Evolutionary conservation across 2,797 vertebrate genomes (phyloP), one percentile per base, ranked within the genome.

Genomic region (Poliocrania exsul): DNA sequence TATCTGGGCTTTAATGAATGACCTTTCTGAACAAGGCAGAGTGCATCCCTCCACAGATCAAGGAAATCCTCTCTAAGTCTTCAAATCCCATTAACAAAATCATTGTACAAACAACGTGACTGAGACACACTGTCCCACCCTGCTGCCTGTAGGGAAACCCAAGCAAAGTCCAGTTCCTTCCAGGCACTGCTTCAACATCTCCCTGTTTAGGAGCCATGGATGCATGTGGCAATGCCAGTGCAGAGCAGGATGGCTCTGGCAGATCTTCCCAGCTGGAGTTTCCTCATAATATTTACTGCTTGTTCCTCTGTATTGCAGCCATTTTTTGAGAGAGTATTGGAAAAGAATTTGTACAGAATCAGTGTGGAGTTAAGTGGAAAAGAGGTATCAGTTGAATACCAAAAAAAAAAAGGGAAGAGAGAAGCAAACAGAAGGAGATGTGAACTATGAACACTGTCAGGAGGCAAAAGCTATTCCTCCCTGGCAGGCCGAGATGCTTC

Each of bases 21-120:
- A 70, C 86, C 72, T 88, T 77, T 73, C 44, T 0, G 11, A 80
- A 64, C 75, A 65, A 78, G 51, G 80, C 84, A 84, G 70, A 88
- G 62, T 15, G 8, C 88, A 81, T 82, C 82, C 84, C 86, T 90
- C 56, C 73, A 38, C 80, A 86, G 89, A 95, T 90, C 82, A 82
- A 83, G 91, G 70, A 90, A 94, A 97, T 95, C 93, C 93, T 82
- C 86, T 65, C 51, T 51, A 91, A 92, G 26, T 47, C 90, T 60
- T 89, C 89, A 71, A 85, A 96, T 94, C 93, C 61, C 75, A 84
- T 96, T 95, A 96, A 94, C 72, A 89, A 85, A 83, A 91, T 46
- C 60, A 78, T 10, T 42, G 88, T 33, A 84, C 64, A 67, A 86
- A 84, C 93, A 95, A 91, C 35, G 79, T 93, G 95, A 95, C 92